Evolutionary conservation across 2,888 invertebrate genomes (phyloP).

Genomic region (Caenorhabditis afra): DNA sequence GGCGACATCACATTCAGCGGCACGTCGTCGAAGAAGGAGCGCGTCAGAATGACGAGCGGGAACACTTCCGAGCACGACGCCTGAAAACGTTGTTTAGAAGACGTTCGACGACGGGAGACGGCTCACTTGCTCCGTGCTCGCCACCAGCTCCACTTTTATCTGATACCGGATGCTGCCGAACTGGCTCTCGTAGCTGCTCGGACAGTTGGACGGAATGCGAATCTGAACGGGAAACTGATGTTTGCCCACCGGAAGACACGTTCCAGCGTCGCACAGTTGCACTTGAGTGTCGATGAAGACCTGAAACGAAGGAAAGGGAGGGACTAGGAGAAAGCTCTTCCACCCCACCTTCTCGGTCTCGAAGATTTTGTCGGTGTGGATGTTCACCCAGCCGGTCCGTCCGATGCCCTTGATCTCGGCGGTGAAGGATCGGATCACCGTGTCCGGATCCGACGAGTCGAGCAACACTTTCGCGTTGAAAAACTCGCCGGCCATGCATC

Average conservation of each 20-base stretch:
- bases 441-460: constrained; percentile 78
- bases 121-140: constrained; percentile 75
- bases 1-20: constrained; percentile 75
- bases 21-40: constrained; percentile 78
- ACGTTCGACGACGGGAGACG: too few relatives aligned
- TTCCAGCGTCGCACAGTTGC: constrained; percentile 67
- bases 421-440: constrained; percentile 67
- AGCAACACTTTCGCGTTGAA: constrained; percentile 75
- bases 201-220: constrained; percentile 71
- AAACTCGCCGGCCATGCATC: constrained; percentile 75
- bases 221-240: constrained; percentile 77
- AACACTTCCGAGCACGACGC: constrained; percentile 76
- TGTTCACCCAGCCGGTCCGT: constrained; percentile 79
- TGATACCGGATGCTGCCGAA: constrained; percentile 78
- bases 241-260: constrained; percentile 71
- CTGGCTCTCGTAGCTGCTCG: constrained; percentile 77
- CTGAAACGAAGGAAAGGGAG: constrained; percentile 44
- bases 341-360: constrained; percentile 77
- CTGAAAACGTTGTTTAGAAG: constrained; percentile 44
- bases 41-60: constrained; percentile 76
- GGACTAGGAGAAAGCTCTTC: neutral
- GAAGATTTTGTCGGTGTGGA: constrained; percentile 80
- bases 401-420: constrained; percentile 71
- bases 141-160: constrained; percentile 70
- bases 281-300: constrained; percentile 67